phyloP scores from a whole-genome alignment of 2,797 vertebrate species.

The Naso thynnoides region DNA sequence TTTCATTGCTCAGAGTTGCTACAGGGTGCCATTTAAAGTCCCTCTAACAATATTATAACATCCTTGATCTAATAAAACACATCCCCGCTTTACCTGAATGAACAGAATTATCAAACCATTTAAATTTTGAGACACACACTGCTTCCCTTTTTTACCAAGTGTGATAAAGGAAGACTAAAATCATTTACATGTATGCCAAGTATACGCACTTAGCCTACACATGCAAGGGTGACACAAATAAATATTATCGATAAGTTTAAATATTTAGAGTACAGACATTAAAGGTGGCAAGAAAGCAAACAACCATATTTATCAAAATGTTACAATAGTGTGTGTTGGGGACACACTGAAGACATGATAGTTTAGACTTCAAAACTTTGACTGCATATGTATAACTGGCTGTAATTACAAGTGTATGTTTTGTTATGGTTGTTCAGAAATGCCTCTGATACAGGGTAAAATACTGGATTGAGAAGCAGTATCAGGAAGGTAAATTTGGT shows the following conservation, averaged over 20 bases:
- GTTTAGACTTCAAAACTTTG: background rate
- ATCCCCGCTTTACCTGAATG: slow-evolving; percentile 5
- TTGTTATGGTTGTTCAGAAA: background rate
- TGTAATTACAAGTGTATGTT: background rate
- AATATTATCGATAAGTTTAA: too few relatives aligned
- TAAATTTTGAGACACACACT: background rate
- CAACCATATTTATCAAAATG: background rate
- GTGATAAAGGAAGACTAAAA: background rate
- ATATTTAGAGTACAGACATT: background rate
- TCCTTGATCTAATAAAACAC: slow-evolving; percentile 7
- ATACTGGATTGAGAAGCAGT: too few relatives aligned
- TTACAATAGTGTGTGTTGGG: background rate
- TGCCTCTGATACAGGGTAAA: too few relatives aligned
- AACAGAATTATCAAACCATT: background rate
- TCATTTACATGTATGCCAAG: background rate
- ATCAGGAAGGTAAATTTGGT: too few relatives aligned
- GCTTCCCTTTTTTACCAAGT: background rate
- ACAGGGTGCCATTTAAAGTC: background rate
- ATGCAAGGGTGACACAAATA: too few relatives aligned
- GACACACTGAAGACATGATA: background rate
- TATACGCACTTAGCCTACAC: background rate
- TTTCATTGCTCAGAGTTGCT: slow-evolving; percentile 20
- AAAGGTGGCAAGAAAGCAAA: background rate
- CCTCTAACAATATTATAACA: background rate
- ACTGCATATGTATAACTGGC: background rate